phyloP scores from a whole-genome alignment of 2,888 invertebrate species.

The Brenthis daphne region DNA sequence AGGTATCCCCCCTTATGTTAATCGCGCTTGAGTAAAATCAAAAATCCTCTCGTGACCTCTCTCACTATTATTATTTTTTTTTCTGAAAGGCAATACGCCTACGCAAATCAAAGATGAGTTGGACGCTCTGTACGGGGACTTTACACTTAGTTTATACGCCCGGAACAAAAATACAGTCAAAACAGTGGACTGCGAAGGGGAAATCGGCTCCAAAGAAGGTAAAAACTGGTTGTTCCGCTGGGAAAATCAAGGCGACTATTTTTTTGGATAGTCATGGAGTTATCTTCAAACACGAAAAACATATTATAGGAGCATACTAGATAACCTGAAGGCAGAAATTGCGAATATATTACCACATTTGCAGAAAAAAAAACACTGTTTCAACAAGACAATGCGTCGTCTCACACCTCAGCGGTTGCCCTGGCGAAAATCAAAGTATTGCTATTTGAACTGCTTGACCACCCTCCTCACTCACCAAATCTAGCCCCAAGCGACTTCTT shows the following conservation, averaged over 20 bases:
- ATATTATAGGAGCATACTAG: background rate
- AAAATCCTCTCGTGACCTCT: no score
- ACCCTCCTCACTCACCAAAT: constrained; percentile 37
- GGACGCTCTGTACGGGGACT: no score
- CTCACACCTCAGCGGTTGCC: constrained; percentile 30
- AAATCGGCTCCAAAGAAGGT: background rate
- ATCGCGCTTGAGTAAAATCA: no score
- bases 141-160: background rate
- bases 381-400: no score
- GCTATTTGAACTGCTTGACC: constrained; percentile 34
- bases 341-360: no score
- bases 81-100: no score
- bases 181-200: background rate
- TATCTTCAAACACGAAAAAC: background rate
- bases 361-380: background rate
- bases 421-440: constrained; percentile 37
- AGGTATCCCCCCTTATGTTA: no score
- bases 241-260: background rate
- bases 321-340: no score
- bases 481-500: constrained; percentile 36
- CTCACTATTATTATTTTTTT: no score
- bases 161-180: background rate
- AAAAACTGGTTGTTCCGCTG: background rate
- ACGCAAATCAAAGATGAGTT: no score
- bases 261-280: constrained; percentile 1